Conservation (phyloP, 2,113 vertebrate species). For the Platycercus adscitus region DNA sequence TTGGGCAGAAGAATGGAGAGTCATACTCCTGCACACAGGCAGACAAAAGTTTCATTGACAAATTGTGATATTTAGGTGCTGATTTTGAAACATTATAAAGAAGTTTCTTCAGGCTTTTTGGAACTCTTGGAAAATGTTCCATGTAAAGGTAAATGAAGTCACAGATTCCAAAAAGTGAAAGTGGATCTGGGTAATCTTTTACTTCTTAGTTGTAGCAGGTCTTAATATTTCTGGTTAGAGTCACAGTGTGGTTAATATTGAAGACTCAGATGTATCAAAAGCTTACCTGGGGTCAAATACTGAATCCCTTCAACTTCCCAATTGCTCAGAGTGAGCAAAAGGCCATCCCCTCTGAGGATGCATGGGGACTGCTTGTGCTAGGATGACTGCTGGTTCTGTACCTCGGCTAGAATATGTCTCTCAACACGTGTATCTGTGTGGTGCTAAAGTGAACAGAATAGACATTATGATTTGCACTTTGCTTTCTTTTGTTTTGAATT, state of each 20-base stretch:
- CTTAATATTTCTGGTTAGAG: neutral
- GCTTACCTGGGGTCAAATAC: neutral
- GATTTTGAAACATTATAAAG: neutral
- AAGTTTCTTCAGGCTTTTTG: neutral
- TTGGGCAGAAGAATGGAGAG: neutral
- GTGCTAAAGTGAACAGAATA: neutral
- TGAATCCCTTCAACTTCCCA: neutral
- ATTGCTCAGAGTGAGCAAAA: neutral
- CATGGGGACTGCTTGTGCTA: neutral
- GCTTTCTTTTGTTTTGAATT: slow-evolving; percentile 63
- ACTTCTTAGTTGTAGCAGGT: neutral
- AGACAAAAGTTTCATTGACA: neutral
- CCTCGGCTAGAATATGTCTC: neutral
- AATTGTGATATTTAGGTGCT: neutral
- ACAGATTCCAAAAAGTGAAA: neutral
- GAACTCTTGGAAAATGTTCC: neutral
- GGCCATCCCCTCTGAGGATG: neutral
- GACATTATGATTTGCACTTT: slow-evolving; percentile 25
- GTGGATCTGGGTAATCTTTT: neutral
- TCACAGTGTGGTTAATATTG: neutral
- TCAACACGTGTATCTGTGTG: neutral
- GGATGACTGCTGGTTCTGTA: neutral
- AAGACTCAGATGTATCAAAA: neutral
- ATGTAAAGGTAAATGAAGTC: neutral
- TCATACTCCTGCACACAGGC: neutral